Base-by-base conservation (phyloP, 1,140 invertebrate species). In the Leptopilina clavipes region DNA sequence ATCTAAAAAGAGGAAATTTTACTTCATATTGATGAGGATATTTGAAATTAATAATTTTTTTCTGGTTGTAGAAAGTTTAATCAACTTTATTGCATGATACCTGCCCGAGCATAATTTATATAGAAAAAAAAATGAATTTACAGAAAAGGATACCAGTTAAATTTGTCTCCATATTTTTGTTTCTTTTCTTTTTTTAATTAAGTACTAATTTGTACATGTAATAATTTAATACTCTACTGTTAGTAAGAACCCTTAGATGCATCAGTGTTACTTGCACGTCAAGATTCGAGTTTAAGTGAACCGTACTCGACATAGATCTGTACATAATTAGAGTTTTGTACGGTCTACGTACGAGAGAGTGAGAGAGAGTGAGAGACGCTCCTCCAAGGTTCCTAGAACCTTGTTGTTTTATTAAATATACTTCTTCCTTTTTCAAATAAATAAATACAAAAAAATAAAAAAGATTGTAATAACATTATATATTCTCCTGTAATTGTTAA, bases 211-310 rank as follows among this genome's bases (percentile, higher is more conserved):
- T 82, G 65, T 78, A 82, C 43, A 83, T 82, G 81, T 83, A 85
- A 86, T 86, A 82, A 86, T 86, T 86, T 81, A 87, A 87, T 86
- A 85, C 82, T 85, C 79, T 78, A 79, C 76, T 80, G 79, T 76
- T 82, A 80, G 80, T 83, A 81, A 83, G 78, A 78, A 83, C 79
- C 79, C 75, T 83, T 81, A 83, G 78, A 76, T 81, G 79, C 79
- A 72, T 82, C 76, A 82, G 78, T 83, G 77, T 83, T 79, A 81
- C 71, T 25, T 65, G 59, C 59, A 59, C 22, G 56, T 31, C 22
- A 65, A 65, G 22, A 65, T 37, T 22, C 59, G 59, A 65, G 59
- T 65, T 65, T 65, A 65, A 65, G 59, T 31, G 22, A 37, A 65
- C 59, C 59, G 22, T 65, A 31, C 59, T 65, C 59, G 25, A 31